Evolutionary conservation across 2,113 vertebrate genomes (phyloP).

Genomic region (Daboia siamensis): DNA sequence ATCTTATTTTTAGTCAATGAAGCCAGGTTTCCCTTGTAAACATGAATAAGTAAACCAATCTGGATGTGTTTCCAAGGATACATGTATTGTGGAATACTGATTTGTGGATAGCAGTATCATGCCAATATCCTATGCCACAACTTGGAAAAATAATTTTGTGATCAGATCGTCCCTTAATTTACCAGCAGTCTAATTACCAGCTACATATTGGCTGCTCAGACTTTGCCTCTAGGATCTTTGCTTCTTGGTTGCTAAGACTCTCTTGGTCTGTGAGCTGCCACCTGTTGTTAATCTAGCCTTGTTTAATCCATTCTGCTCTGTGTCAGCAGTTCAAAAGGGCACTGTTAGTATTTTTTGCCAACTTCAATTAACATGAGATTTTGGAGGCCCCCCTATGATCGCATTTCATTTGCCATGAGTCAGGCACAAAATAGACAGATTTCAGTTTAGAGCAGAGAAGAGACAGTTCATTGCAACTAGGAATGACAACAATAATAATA

Average conservation of each 20-base stretch:
- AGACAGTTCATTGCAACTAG: conserved; percentile 70
- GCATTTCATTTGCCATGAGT: conserved; percentile 80
- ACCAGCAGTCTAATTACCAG: fast-evolving
- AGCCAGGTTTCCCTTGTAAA: not conserved
- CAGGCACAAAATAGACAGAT: conserved; percentile 73
- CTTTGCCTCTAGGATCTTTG: not conserved
- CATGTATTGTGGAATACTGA: not conserved
- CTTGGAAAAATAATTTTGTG: not conserved
- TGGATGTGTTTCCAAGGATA: not conserved
- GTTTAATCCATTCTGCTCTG: conserved; percentile 84
- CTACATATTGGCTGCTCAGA: fast-evolving
- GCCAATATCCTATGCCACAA: not conserved
- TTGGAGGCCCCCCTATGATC: conserved; percentile 76
- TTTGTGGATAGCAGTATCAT: not conserved
- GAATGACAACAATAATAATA: conserved; percentile 58
- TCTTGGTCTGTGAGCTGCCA: conserved; percentile 68
- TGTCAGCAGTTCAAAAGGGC: conserved; percentile 90
- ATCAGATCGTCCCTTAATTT: not conserved
- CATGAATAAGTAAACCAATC: not conserved
- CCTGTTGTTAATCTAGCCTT: conserved; percentile 88
- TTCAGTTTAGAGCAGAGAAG: conserved; percentile 67
- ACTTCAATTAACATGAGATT: conserved; percentile 88
- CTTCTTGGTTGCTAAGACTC: conserved; percentile 21
- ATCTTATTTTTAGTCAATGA: not conserved
- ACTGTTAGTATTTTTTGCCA: conserved; percentile 87